Evolutionary conservation across 2,888 invertebrate species (phyloP), one percentile per base, ranked within the genome.

Genomic region (Rhorus exstirpatorius): DNA sequence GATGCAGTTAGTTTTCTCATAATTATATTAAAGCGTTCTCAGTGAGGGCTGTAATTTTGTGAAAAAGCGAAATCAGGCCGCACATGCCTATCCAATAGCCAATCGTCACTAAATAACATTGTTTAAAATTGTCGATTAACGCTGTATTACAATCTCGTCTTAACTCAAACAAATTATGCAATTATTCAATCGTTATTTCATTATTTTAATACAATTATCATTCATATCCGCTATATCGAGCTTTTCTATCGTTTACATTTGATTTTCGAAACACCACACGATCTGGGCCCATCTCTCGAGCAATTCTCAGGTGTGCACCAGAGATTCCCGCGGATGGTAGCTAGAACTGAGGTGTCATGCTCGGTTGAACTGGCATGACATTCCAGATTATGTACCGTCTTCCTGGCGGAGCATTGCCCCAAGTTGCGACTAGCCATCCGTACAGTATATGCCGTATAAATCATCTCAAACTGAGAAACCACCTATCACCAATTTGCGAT

Each of bases 331-430:
- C 55, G 76, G 44, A 71, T 65, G 46, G 79, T 61, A 77, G 75
- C 51, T 78, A 76, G 67, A 86, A 85, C 86, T n/a, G n/a, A 86
- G 87, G 86, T 88, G 89, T 89, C 88, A 90, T 88, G 90, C 89
- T 89, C 86, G 86, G 88, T 87, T 88, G 88, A 88, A 84, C 87
- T 86, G 80, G 88, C 88, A 88, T 88, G 88, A 89, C 88, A 89
- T 88, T 90, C 89, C 89, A 86, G 88, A 90, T 89, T 90, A 89
- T 83, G 87, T 87, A 86, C 84, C 86, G 84, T 87, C 86, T 87
- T 87, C 86, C 86, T 84, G 83, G 84, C 86, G 84, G 86, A 87
- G 88, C 87, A 84, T 86, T 87, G 88, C 86, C 86, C 86, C 87
- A 85, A 86, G 85, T 85, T 81, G 35, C 35, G 85, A 79, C 80